Evolutionary conservation across 2,888 invertebrate genomes (phyloP).

Genomic region (Resseliella maxima): DNA sequence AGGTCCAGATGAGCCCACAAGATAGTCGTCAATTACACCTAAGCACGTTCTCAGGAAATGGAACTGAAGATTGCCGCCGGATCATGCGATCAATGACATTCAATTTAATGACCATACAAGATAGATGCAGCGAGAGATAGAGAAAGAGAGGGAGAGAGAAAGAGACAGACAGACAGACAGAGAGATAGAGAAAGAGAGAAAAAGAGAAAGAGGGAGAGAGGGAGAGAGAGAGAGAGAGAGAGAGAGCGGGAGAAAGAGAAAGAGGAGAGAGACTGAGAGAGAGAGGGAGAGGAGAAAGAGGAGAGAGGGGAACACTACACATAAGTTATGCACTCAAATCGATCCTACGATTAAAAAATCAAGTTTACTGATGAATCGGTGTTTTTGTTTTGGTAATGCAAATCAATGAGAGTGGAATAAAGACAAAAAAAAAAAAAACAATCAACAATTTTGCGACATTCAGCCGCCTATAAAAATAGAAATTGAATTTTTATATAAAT

Average conservation of each 20-base stretch:
- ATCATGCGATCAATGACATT: neutral
- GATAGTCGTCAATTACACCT: neutral
- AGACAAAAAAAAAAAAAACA: neutral
- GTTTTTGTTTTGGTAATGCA: neutral
- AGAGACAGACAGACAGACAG: neutral
- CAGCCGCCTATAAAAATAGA: constrained; percentile 41
- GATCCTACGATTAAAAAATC: constrained; percentile 15
- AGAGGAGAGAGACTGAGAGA: neutral
- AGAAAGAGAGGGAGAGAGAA: neutral
- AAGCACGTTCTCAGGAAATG: neutral
- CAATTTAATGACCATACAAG: neutral
- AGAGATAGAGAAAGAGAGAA: neutral
- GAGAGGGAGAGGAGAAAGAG: too few species aligned
- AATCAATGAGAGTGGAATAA: neutral
- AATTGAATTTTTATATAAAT: constrained; percentile 50
- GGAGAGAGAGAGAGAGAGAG: too few species aligned
- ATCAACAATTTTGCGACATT: neutral
- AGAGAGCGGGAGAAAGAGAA: neutral
- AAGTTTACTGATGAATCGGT: neutral
- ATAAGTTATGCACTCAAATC: neutral
- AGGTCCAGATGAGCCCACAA: constrained; percentile 18
- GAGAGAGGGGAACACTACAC: too few species aligned
- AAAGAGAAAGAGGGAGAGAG: neutral
- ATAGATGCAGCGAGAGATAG: too few species aligned
- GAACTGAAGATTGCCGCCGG: constrained; percentile 10